Conservation (phyloP, 2,797 vertebrate genomes). For the Nannoperca obscura region DNA sequence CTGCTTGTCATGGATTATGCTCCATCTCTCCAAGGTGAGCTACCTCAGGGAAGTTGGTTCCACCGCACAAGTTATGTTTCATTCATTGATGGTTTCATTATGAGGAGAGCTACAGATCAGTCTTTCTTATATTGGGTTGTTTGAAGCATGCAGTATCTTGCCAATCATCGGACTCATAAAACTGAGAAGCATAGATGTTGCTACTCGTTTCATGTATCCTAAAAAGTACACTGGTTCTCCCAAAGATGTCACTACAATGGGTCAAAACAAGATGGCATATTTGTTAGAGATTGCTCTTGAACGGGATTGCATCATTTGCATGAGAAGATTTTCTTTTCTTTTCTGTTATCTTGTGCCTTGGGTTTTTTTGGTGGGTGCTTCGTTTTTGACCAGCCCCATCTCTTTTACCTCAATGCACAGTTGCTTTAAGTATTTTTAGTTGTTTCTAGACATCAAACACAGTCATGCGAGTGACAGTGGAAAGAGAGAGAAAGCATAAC, state of each 20-base stretch:
- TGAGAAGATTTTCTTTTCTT: constrained; percentile 32
- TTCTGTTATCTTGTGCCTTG: constrained; percentile 19
- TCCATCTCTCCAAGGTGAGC: constrained; percentile 37
- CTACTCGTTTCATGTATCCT: constrained; percentile 1
- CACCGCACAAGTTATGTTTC: background rate
- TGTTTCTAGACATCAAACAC: constrained; percentile 67
- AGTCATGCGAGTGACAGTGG: constrained; percentile 25
- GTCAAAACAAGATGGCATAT: constrained; percentile 19
- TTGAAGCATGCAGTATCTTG: constrained; percentile 6
- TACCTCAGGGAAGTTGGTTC: background rate
- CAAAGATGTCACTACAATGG: background rate
- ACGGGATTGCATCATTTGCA: background rate
- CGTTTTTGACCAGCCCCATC: background rate
- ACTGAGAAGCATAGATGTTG: background rate
- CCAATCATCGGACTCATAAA: constrained; percentile 14
- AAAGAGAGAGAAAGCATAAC: constrained; percentile 33
- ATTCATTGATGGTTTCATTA: constrained; percentile 16
- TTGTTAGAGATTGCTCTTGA: background rate
- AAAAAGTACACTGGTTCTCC: background rate
- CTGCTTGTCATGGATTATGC: constrained; percentile 18
- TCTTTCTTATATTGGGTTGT: constrained; percentile 19
- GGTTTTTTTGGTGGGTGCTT: constrained; percentile 13
- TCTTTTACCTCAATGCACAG: constrained; percentile 36
- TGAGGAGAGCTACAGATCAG: constrained; percentile 1
- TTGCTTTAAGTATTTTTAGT: constrained; percentile 43